These are phyloP conservation scores for Papilio demoleus DNA, from an alignment of 2,888 invertebrate species.

Conservation along the genomic window DNA sequence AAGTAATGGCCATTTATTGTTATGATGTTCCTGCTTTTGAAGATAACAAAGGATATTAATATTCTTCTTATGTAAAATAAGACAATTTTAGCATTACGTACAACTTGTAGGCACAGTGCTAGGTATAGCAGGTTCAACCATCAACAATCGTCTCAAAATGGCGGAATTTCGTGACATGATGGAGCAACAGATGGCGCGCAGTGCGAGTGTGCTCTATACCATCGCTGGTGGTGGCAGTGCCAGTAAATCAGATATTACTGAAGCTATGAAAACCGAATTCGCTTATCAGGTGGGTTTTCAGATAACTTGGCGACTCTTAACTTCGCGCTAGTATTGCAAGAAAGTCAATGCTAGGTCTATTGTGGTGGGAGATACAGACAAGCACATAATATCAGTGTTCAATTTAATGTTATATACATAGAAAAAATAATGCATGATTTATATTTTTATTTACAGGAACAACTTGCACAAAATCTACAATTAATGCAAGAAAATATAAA, in stretches of 20 bases:
- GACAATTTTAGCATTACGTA: neutral
- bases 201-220: slow-evolving; percentile 74
- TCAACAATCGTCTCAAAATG: slow-evolving; percentile 87
- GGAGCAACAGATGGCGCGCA: slow-evolving; percentile 79
- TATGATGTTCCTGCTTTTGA: too few relatives aligned
- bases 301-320: too few relatives aligned
- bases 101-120: slow-evolving; percentile 78
- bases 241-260: slow-evolving; percentile 65
- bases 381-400: too few relatives aligned
- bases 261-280: slow-evolving; percentile 77
- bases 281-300: slow-evolving; percentile 66
- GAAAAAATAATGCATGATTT: neutral
- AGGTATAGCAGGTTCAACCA: slow-evolving; percentile 86
- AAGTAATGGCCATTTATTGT: too few relatives aligned
- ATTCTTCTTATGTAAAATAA: neutral
- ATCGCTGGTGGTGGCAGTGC: slow-evolving; percentile 70
- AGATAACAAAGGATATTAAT: neutral
- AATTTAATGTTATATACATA: neutral
- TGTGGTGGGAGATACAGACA: too few relatives aligned
- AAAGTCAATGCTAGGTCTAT: too few relatives aligned
- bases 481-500: slow-evolving; percentile 74
- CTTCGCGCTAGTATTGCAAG: too few relatives aligned
- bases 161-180: slow-evolving; percentile 85
- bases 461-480: slow-evolving; percentile 71
- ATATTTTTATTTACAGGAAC: slow-evolving; percentile 60